A percentile compares a stretch with the other conserved stretches of the same genome.
These are phyloP conservation scores for Bombus vancouverensis DNA, from an alignment of 1,140 invertebrate genomes.

Conservation along the genomic window DNA sequence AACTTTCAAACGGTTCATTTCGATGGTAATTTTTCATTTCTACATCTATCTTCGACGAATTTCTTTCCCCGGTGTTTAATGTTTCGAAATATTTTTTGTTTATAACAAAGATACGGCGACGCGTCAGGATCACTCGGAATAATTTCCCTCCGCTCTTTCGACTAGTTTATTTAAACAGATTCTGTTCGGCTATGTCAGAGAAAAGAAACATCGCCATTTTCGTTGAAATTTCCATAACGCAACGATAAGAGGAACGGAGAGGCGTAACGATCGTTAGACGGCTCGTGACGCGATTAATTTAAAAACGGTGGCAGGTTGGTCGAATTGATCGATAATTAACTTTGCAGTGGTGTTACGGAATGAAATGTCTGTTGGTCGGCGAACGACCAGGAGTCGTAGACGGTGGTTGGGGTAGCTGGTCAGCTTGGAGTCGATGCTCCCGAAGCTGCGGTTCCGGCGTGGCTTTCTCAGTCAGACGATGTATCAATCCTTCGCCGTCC, in stretches of 20 bases:
- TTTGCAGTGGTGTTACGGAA: constrained; percentile 85
- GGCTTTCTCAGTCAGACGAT: constrained; percentile 73
- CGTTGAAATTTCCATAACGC: background rate
- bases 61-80: background rate
- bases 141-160: background rate
- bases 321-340: constrained; percentile 30
- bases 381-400: constrained; percentile 83
- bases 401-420: constrained; percentile 84
- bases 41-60: background rate
- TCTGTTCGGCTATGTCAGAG: background rate
- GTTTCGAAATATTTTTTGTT: background rate
- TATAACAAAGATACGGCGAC: background rate
- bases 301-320: background rate
- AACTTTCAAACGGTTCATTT: background rate
- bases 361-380: constrained; percentile 84
- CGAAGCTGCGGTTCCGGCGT: constrained; percentile 85
- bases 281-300: constrained; percentile 8
- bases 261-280: background rate
- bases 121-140: background rate
- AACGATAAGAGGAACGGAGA: background rate
- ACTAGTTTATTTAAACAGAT: background rate
- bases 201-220: background rate
- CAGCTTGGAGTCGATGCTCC: constrained; percentile 83
- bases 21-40: background rate
- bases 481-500: constrained; percentile 80